phyloP scores from a whole-genome alignment of 1,140 invertebrate genomes.

The Lordiphosa collinella region DNA sequence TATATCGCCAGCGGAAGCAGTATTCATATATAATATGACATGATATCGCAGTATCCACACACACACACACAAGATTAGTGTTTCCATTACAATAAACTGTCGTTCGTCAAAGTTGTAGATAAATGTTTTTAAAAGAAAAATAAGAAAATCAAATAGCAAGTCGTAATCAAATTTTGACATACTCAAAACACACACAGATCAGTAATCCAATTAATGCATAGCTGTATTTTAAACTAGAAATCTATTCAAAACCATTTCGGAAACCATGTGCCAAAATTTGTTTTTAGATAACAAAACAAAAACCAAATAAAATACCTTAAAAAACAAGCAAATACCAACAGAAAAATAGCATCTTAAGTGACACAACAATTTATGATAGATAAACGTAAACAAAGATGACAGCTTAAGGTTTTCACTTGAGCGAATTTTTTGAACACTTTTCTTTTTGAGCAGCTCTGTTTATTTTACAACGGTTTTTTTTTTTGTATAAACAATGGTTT shows the following conservation, averaged over 20 bases:
- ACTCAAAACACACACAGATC: conserved; percentile 28
- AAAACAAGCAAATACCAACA: conserved; percentile 2
- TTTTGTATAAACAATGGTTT: conserved; percentile 55
- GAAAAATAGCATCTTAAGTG: background rate
- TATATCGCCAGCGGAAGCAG: conserved; percentile 55
- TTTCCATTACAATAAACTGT: conserved; percentile 67
- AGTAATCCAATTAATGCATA: conserved; percentile 57
- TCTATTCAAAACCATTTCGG: conserved; percentile 51
- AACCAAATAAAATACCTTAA: conserved; percentile 42
- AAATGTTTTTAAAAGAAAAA: conserved; percentile 64
- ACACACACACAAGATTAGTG: conserved; percentile 41
- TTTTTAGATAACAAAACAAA: conserved; percentile 42
- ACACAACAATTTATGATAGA: background rate
- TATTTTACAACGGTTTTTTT: conserved; percentile 33
- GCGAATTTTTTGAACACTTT: background rate
- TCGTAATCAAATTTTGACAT: conserved; percentile 68
- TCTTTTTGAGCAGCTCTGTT: no score
- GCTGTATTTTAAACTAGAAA: conserved; percentile 66
- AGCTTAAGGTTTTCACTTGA: conserved; percentile 9
- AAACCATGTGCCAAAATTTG: conserved; percentile 75
- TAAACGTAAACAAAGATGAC: background rate
- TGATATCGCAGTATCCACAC: conserved; percentile 45
- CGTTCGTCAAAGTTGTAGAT: conserved; percentile 67
- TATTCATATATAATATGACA: conserved; percentile 67
- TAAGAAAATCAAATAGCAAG: conserved; percentile 63